Evolutionary conservation across 2,113 vertebrate species (phyloP).

Genomic region (Bombycilla garrulus): DNA sequence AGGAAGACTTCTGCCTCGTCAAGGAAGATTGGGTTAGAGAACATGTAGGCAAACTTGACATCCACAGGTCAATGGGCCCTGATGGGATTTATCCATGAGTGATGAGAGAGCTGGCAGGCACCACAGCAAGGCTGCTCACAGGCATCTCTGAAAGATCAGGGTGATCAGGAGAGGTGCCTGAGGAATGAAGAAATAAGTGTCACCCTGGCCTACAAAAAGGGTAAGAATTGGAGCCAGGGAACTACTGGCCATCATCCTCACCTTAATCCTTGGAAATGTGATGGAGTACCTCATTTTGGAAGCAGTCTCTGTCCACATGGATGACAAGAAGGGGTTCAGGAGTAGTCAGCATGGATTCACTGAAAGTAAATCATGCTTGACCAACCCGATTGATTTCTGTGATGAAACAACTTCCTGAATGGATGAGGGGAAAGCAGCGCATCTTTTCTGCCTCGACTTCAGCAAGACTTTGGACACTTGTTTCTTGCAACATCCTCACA

Average conservation of each 20-base stretch:
- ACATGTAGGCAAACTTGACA: neutral
- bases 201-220: accelerated
- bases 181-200: neutral
- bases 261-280: neutral
- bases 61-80: neutral
- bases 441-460: neutral
- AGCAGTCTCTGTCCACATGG: neutral
- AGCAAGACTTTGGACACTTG: neutral
- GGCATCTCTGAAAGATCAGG: neutral
- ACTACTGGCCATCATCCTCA: neutral
- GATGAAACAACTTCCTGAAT: neutral
- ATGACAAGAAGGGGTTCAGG: neutral
- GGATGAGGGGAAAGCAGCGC: neutral
- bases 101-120: neutral
- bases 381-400: neutral
- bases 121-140: accelerated
- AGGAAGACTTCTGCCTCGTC: neutral
- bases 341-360: neutral
- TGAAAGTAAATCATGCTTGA: neutral
- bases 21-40: neutral
- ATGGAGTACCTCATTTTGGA: accelerated
- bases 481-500: neutral
- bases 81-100: accelerated
- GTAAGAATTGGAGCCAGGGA: neutral
- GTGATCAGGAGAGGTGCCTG: accelerated